These are phyloP conservation scores for Pristis pectinata DNA, from an alignment of 2,797 vertebrate species.

Conservation along the genomic window DNA sequence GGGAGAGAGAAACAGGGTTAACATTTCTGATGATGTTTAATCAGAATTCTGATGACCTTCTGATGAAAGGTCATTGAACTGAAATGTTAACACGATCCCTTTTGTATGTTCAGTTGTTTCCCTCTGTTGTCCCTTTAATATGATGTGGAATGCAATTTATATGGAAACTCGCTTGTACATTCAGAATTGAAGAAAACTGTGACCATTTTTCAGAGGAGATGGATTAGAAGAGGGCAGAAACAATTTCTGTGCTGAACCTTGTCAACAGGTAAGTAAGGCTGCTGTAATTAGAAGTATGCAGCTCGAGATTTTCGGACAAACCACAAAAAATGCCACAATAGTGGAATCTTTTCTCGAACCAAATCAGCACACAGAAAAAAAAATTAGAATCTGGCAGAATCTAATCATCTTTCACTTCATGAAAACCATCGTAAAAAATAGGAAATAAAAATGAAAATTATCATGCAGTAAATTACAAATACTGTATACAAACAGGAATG, in stretches of 20 bases:
- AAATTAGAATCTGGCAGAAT: background rate
- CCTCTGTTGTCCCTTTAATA: background rate
- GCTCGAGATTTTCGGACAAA: background rate
- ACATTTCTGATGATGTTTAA: too few species aligned
- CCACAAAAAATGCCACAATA: background rate
- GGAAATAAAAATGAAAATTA: background rate
- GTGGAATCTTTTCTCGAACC: background rate
- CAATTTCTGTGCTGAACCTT: background rate
- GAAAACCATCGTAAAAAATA: background rate
- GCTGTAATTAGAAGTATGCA: background rate
- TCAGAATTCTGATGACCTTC: too few species aligned
- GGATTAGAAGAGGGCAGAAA: background rate
- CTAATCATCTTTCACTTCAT: background rate
- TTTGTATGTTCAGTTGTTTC: background rate
- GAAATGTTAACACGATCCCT: too few species aligned
- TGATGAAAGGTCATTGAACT: too few species aligned
- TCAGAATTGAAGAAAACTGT: background rate
- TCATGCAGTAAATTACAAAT: background rate
- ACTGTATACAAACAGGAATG: background rate
- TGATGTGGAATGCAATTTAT: background rate
- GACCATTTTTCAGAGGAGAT: background rate
- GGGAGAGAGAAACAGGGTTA: too few species aligned
- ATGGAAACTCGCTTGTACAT: background rate
- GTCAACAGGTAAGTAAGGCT: background rate
- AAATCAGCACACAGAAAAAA: background rate